Evolutionary conservation across 2,888 invertebrate species (phyloP).

Genomic region (Actias luna): DNA sequence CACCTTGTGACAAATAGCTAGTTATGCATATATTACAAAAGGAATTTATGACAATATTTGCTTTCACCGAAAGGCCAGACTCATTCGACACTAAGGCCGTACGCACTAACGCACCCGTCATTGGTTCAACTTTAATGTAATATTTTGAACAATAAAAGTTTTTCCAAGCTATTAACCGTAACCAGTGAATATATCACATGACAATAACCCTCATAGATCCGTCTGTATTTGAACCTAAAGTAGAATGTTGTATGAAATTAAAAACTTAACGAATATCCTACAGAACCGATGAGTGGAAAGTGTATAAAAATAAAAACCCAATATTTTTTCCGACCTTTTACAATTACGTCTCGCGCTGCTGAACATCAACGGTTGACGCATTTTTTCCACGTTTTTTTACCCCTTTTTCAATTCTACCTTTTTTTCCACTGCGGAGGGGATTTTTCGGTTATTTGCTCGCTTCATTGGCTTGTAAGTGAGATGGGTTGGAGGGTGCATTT

Average conservation of each 20-base stretch:
- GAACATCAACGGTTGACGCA: slow-evolving; percentile 65
- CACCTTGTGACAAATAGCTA: too few species aligned
- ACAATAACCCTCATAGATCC: background rate
- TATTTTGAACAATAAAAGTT: too few species aligned
- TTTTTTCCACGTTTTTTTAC: slow-evolving; percentile 50
- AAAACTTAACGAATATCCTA: slow-evolving; percentile 23
- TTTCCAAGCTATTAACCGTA: too few species aligned
- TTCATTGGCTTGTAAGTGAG: slow-evolving; percentile 80
- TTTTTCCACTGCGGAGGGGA: slow-evolving; percentile 74
- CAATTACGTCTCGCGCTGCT: slow-evolving; percentile 65
- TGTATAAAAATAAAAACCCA: slow-evolving; percentile 31
- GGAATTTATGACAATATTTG: too few species aligned
- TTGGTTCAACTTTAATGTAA: too few species aligned
- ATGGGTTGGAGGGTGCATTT: slow-evolving; percentile 55
- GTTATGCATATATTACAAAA: too few species aligned
- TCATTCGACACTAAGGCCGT: too few species aligned
- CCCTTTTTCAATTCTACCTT: slow-evolving; percentile 69
- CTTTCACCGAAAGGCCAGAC: too few species aligned
- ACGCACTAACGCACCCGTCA: too few species aligned
- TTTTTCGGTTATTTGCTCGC: slow-evolving; percentile 80
- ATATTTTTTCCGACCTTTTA: slow-evolving; percentile 66
- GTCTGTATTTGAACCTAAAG: background rate
- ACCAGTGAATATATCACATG: background rate
- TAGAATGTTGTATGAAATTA: background rate
- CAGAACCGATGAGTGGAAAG: slow-evolving; percentile 44